Conservation (phyloP, 2,888 invertebrate genomes). For the Brachypalpus laphriformis region DNA sequence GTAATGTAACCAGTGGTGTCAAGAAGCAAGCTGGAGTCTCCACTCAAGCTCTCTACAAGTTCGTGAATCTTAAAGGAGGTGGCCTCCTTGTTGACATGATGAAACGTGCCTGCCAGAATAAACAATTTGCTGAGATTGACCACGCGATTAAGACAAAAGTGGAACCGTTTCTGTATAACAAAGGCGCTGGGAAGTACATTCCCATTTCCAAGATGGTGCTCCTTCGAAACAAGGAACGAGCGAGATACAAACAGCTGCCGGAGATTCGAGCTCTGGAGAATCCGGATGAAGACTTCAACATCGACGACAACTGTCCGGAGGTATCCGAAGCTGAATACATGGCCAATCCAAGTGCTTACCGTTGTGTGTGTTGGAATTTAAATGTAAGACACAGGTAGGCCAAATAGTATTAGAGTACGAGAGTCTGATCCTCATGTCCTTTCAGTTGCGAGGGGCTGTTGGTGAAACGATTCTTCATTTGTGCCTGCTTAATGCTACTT, state of each 20-base stretch:
- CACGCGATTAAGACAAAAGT: slow-evolving; percentile 96
- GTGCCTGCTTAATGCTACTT: slow-evolving; percentile 95
- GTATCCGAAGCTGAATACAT: slow-evolving; percentile 86
- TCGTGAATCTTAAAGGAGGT: slow-evolving; percentile 96
- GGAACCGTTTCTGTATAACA: slow-evolving; percentile 96
- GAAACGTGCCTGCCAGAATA: slow-evolving; percentile 94
- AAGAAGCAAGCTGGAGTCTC: slow-evolving; percentile 97
- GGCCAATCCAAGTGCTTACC: slow-evolving; percentile 88
- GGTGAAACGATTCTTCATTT: slow-evolving; percentile 97
- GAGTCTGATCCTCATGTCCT: not conserved
- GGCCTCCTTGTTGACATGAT: slow-evolving; percentile 96
- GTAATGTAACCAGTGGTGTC: slow-evolving; percentile 96
- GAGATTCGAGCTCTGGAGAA: slow-evolving; percentile 91
- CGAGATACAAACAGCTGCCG: slow-evolving; percentile 90
- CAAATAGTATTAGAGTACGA: not conserved
- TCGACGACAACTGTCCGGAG: slow-evolving; percentile 89
- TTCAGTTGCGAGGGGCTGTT: slow-evolving; percentile 94
- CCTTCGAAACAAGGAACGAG: slow-evolving; percentile 92
- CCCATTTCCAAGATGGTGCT: slow-evolving; percentile 95
- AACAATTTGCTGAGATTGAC: slow-evolving; percentile 95
- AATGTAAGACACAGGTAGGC: slow-evolving; percentile 83
- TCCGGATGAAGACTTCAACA: slow-evolving; percentile 92
- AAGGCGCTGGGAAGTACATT: slow-evolving; percentile 95
- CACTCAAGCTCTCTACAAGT: slow-evolving; percentile 92
- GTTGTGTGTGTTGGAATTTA: slow-evolving; percentile 95